These are phyloP conservation scores for Pantelozetes paolii DNA, from an alignment of 2,888 invertebrate genomes.

Conservation along the genomic window DNA sequence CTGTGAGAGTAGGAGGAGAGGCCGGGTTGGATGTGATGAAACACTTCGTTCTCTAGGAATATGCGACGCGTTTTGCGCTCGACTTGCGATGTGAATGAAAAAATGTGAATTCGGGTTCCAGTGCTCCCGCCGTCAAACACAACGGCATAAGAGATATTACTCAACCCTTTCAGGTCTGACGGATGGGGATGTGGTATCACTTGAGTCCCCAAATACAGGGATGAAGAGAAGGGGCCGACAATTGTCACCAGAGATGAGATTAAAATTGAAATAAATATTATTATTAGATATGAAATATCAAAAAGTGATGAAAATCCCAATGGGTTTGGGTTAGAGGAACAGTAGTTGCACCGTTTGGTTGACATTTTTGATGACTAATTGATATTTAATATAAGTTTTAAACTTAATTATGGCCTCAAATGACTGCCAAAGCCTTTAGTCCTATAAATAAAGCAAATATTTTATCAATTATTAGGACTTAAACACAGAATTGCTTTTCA, in stretches of 20 bases:
- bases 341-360: background rate
- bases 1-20: conserved; percentile 78
- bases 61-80: conserved; percentile 58
- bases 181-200: conserved; percentile 19
- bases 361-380: background rate
- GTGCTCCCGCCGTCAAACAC: conserved; percentile 93
- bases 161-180: background rate
- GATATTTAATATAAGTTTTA: background rate
- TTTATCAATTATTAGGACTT: background rate
- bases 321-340: background rate
- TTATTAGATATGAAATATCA: background rate
- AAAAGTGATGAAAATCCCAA: background rate
- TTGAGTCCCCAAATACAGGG: background rate
- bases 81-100: conserved; percentile 50
- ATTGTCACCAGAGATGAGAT: conserved; percentile 5
- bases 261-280: conserved; percentile 7
- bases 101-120: conserved; percentile 65
- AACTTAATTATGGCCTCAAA: background rate
- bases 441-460: background rate
- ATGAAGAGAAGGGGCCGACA: conserved; percentile 14
- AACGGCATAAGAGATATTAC: conserved; percentile 63
- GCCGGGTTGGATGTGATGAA: conserved; percentile 80
- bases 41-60: conserved; percentile 74
- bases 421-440: background rate
- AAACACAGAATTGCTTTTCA: background rate